Conservation (phyloP, 2,797 vertebrate genomes). For the Siniperca scherzeri region DNA sequence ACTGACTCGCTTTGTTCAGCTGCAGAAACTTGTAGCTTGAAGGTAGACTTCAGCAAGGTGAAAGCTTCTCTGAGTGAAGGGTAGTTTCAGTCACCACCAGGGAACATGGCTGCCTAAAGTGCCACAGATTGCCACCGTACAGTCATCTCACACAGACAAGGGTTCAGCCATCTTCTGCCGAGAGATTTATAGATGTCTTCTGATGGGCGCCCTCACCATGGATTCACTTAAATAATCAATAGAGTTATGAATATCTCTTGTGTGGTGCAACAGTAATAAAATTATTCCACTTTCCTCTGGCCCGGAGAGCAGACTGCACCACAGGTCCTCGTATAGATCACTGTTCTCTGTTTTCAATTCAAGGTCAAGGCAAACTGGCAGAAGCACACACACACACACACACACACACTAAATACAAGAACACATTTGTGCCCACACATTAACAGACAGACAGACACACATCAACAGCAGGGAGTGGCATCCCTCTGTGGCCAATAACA, state of each 20-base stretch:
- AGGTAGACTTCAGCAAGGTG: background rate
- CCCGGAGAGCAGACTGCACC: constrained; percentile 44
- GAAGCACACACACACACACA: constrained; percentile 23
- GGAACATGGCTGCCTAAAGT: background rate
- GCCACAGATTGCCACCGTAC: background rate
- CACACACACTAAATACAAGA: constrained; percentile 38
- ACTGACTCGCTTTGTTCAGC: background rate
- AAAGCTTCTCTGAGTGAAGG: constrained; percentile 14
- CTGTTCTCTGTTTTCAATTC: constrained; percentile 41
- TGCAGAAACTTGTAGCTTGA: background rate
- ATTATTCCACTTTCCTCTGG: constrained; percentile 56
- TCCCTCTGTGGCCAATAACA: constrained; percentile 52
- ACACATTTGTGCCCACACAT: constrained; percentile 34
- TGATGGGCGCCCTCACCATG: constrained; percentile 41
- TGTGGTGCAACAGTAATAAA: constrained; percentile 54
- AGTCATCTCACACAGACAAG: constrained; percentile 1
- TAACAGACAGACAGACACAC: constrained; percentile 11
- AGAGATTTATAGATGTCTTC: constrained; percentile 54
- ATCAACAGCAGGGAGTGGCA: constrained; percentile 41
- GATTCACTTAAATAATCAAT: constrained; percentile 73
- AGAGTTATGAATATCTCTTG: constrained; percentile 65
- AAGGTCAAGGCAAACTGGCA: constrained; percentile 61
- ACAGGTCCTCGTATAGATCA: constrained; percentile 38
- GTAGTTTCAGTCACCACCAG: background rate
- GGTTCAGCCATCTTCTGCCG: constrained; percentile 30